Percentiles rank a stretch among this genome's conserved stretches.
Conservation (phyloP, 2,113 vertebrate genomes). For the Lathamus discolor region DNA sequence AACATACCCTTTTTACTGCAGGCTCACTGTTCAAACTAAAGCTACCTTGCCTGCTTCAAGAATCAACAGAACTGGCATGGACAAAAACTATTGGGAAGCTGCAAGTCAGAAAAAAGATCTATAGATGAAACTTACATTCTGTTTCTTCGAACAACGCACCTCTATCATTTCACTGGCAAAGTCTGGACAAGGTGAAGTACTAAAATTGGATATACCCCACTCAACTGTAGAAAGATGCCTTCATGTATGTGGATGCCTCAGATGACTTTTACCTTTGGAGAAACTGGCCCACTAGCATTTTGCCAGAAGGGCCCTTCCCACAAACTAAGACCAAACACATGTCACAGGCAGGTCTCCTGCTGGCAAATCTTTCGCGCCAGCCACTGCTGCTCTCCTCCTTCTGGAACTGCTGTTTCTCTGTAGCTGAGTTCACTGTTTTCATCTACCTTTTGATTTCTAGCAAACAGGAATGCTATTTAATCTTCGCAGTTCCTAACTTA, state of each 20-base stretch:
- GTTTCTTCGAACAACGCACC: not conserved
- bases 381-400: not conserved
- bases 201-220: not conserved
- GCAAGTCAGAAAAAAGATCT: not conserved
- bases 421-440: not conserved
- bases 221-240: not conserved
- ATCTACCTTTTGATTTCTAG: conserved; percentile 52
- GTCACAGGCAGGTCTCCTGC: not conserved
- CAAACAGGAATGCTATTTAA: conserved; percentile 38
- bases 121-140: not conserved
- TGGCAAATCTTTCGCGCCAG: not conserved
- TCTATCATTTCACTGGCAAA: not conserved
- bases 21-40: conserved; percentile 51
- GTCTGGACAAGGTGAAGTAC: not conserved
- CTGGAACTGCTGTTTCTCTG: not conserved
- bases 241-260: not conserved
- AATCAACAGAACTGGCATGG: conserved; percentile 33
- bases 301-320: not conserved
- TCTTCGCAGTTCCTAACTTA: conserved; percentile 22
- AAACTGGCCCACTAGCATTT: not conserved
- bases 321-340: not conserved
- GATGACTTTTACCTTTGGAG: not conserved
- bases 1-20: conserved; percentile 43
- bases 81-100: conserved; percentile 61
- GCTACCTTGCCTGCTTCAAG: conserved; percentile 39